Base-by-base conservation (phyloP, 2,888 invertebrate genomes). In the Trichopria drosophilae region DNA sequence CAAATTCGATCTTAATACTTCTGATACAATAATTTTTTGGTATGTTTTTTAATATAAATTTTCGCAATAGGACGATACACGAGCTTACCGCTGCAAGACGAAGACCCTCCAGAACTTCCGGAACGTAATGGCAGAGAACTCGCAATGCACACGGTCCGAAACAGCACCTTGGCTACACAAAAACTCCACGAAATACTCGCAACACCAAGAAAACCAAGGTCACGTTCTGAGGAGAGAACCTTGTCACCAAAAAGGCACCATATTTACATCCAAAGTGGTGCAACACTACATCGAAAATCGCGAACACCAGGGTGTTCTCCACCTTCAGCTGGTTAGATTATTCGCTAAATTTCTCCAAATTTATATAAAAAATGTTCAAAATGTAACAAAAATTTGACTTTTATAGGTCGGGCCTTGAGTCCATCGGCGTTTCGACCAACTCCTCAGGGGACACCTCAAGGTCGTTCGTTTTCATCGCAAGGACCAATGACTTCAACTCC, bases 121-220 rank as follows among this genome's bases (percentile, higher is more conserved):
- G 64, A 72, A 59, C 57, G 67, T 10, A 68, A 68, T 51, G 42
- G 36, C 6, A 62, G 51, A 6, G 68, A 58, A 45, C 50, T 61
- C 42, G 60, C 62, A 4, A 53, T 63, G 10, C 66, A 68, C 6
- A 79, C 82, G 2, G 73, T 81, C 40, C 82, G 82, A 62, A 85
- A 85, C 69, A n/a, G n/a, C n/a, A n/a, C n/a, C n/a, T 75, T 85
- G 0, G 89, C 89, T 0, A 89, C 89, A 0, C 87, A 87, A 64
- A 88, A 86, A 63, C 74, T 90, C 0, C 88, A 89, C 69, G 88
- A 89, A 62, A 69, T 89, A 3, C 68, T 89, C 0, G 84, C 86
- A 1, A 89, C 89, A 0, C 89, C 89, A 0, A 79, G 84, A 18
- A 88, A 87, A 64, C 73, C 76, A 26, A 71, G 77, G 29, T 68